Base-by-base conservation (phyloP, 2,113 vertebrate species). In the Murina feae region DNA sequence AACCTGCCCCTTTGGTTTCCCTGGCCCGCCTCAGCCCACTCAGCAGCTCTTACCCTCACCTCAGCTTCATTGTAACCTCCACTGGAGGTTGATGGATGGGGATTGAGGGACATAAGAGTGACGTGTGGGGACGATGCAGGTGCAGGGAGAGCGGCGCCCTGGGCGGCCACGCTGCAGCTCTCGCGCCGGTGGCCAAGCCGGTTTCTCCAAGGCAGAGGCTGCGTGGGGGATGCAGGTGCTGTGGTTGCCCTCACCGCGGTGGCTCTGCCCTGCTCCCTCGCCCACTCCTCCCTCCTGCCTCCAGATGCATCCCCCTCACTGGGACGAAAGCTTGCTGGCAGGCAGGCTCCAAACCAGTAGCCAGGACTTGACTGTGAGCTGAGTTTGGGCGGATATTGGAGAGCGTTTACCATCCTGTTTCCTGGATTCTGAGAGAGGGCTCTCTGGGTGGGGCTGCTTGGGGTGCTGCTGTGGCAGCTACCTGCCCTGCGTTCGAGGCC, bases 41-140 rank as follows among this genome's bases (percentile, higher is more conserved):
- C 23, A 12, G 49, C 20, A 6, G 60, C 44, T 37, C 7, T 75
- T 21, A 25, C 44, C 21, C 21, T 30, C 2, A 16, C 14, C 16
- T 6, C 2, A 18, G 76, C 51, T 17, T 6, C 18, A 9, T 13
- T 4, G 20, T 11, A 23, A 11, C 18, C 30, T 30, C 2, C 4
- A 0, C 0, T 21, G 53, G 37, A 37, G 53, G 21, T 23, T 63
- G 23, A 0, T 28, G 53, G 18, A 9, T 47, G 47, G 55, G 9
- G 8, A 6, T 14, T 12, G 37, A 49, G 79, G 37, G 47, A 9
- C 63, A 5, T 30, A 7, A 6, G 49, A 14, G 60, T 2, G 2
- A 0, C 16, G 6, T 9, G 5, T 6, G 30, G 20, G n/a, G n/a
- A 42, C 0, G 4, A 3, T 5, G 3, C 6, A 1, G 0, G 75